These are phyloP conservation scores for Etheostoma nigrum DNA, from an alignment of 2,797 vertebrate genomes.

Conservation along the genomic window DNA sequence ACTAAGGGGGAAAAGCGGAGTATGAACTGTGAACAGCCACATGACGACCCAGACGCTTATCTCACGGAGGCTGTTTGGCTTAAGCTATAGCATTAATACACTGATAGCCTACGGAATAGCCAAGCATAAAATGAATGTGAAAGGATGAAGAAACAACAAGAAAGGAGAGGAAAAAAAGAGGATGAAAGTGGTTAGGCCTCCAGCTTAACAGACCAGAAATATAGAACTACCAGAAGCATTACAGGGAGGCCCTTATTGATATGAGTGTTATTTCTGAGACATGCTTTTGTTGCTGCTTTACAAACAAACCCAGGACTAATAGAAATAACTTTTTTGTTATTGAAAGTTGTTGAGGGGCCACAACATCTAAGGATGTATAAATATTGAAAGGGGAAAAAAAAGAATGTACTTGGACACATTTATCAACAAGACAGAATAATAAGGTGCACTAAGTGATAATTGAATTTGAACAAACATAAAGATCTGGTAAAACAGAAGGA, in stretches of 20 bases:
- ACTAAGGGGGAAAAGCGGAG: constrained; percentile 76
- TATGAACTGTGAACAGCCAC: constrained; percentile 85
- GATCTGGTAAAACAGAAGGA: constrained; percentile 59
- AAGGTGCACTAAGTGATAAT: constrained; percentile 61
- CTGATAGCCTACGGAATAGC: constrained; percentile 90
- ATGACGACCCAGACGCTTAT: constrained; percentile 87
- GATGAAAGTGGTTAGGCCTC: constrained; percentile 86
- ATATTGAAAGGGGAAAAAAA: constrained; percentile 39
- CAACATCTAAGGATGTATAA: constrained; percentile 37
- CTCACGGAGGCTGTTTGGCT: constrained; percentile 88
- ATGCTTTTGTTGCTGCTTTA: constrained; percentile 71
- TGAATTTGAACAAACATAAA: constrained; percentile 73
- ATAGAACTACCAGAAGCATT: constrained; percentile 84
- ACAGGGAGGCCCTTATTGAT: constrained; percentile 80
- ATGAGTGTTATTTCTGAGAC: constrained; percentile 74
- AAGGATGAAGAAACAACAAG: constrained; percentile 90
- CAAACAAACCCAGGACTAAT: constrained; percentile 69
- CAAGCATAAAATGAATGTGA: constrained; percentile 92
- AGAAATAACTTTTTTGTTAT: constrained; percentile 74
- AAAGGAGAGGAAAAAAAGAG: constrained; percentile 85
- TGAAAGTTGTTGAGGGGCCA: constrained; percentile 56
- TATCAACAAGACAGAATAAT: constrained; percentile 62
- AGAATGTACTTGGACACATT: constrained; percentile 52
- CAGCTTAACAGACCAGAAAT: constrained; percentile 86
- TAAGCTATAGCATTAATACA: constrained; percentile 90